Evolutionary conservation across 2,797 vertebrate species (phyloP).

Genomic region (Phataginus tetradactyla): DNA sequence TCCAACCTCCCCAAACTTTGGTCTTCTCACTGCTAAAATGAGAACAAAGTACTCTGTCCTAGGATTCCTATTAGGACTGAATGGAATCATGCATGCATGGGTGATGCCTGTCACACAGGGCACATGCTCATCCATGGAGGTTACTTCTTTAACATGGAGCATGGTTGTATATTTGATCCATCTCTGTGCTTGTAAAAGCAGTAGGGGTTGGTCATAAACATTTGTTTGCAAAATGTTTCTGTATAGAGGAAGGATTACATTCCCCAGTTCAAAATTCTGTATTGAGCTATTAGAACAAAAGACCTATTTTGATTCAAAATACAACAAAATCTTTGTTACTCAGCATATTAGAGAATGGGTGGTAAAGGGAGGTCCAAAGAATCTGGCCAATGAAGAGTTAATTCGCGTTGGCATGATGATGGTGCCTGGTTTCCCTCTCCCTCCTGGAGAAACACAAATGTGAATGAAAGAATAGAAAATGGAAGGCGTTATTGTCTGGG

Average conservation of each 20-base stretch:
- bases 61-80: not conserved
- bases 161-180: not conserved
- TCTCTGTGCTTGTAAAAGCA: not conserved
- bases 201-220: constrained; percentile 2
- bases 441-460: not conserved
- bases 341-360: not conserved
- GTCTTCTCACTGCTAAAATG: not conserved
- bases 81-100: rapidly evolving
- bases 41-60: not conserved
- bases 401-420: not conserved
- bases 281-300: constrained; percentile 16
- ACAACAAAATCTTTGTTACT: constrained; percentile 48
- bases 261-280: constrained; percentile 8
- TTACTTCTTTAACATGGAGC: not conserved
- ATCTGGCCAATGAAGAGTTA: constrained; percentile 6
- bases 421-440: not conserved
- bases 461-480: not conserved
- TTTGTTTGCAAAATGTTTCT: constrained; percentile 35
- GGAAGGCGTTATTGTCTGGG: not conserved
- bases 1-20: not conserved
- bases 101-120: rapidly evolving
- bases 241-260: not conserved
- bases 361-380: not conserved
- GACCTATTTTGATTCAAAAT: not conserved
- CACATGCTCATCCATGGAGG: rapidly evolving